A percentile compares a stretch with the other conserved stretches of the same genome.
Evolutionary conservation across 2,113 vertebrate genomes (phyloP).

Genomic region (Hucho hucho): DNA sequence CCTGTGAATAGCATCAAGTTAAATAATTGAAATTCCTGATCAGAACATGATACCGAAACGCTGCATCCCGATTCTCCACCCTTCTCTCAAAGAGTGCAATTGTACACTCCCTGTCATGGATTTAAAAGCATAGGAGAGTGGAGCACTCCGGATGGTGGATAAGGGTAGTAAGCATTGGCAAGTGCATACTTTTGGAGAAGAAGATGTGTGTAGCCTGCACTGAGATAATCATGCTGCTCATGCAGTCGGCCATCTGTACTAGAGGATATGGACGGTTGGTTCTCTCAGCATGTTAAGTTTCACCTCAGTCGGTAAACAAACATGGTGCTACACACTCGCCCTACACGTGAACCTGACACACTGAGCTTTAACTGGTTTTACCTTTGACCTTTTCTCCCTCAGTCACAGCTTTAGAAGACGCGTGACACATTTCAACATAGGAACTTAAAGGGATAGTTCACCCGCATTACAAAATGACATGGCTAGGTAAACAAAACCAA

Average conservation of each 20-base stretch:
- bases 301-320: slow-evolving; percentile 48
- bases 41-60: neutral
- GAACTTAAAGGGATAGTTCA: neutral
- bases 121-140: too few species aligned
- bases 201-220: slow-evolving; percentile 31
- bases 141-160: too few species aligned
- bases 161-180: too few species aligned
- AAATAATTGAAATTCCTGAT: slow-evolving; percentile 7
- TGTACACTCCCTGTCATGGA: too few species aligned
- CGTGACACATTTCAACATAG: neutral
- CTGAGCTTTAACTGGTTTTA: slow-evolving; percentile 34
- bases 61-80: too few species aligned
- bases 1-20: neutral
- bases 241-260: slow-evolving; percentile 8
- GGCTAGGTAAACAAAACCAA: too few species aligned
- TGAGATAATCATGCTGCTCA: slow-evolving; percentile 42
- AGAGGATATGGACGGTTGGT: neutral
- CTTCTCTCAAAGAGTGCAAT: too few species aligned
- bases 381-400: slow-evolving; percentile 40
- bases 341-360: slow-evolving; percentile 18
- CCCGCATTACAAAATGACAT: neutral
- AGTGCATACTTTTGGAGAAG: too few species aligned
- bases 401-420: neutral
- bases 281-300: slow-evolving; percentile 26
- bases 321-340: neutral